These are phyloP conservation scores for Solea solea DNA, from an alignment of 2,113 vertebrate species.

Conservation along the genomic window DNA sequence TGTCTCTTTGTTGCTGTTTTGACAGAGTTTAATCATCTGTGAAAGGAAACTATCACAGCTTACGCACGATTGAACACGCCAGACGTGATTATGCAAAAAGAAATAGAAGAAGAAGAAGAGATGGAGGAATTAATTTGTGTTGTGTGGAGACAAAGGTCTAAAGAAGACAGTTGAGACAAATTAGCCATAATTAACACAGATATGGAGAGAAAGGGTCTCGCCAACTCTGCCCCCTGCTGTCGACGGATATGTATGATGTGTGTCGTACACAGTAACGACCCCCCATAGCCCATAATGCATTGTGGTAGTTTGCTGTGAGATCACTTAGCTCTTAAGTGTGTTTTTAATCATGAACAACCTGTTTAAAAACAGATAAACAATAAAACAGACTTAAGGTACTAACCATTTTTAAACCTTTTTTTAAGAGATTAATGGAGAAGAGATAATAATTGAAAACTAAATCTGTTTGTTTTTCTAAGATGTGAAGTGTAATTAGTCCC, in stretches of 20 bases:
- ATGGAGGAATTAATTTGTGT: neutral
- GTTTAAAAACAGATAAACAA: too few species aligned
- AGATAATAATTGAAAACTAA: too few species aligned
- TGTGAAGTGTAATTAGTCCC: too few species aligned
- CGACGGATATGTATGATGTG: too few species aligned
- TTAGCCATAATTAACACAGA: constrained; percentile 3
- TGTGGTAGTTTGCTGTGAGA: neutral
- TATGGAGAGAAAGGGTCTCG: neutral
- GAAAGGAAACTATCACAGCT: constrained; percentile 58
- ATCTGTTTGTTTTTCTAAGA: too few species aligned
- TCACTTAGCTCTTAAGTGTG: too few species aligned
- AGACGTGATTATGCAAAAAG: constrained; percentile 52
- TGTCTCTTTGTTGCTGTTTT: constrained; percentile 59
- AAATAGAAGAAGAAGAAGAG: constrained; percentile 30
- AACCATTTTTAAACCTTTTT: too few species aligned
- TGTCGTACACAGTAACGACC: too few species aligned
- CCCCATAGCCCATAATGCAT: neutral
- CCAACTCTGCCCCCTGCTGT: too few species aligned
- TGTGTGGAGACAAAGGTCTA: constrained; percentile 43
- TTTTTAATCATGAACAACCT: too few species aligned
- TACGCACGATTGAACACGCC: constrained; percentile 52
- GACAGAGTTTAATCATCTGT: constrained; percentile 65
- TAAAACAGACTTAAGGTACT: too few species aligned
- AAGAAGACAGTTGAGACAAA: constrained; percentile 42
- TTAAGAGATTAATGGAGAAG: too few species aligned